Evolutionary conservation across 64 coral and sea anemone species (phyloP).

Genomic region (Hydrozoanthus tunicans): DNA sequence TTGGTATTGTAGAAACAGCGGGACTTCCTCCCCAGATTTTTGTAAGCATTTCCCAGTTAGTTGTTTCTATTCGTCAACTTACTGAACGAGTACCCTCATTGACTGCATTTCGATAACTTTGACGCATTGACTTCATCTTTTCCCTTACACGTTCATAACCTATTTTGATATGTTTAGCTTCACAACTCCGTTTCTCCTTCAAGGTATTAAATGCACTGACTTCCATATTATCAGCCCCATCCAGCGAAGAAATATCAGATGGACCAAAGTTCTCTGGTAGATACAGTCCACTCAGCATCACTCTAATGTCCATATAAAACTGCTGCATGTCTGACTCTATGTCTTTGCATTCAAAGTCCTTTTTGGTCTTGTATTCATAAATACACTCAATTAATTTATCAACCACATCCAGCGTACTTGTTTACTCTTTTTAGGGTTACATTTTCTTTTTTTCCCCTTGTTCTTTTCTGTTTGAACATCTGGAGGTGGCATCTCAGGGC

Average conservation of each 20-base stretch:
- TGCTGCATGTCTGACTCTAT: constrained; percentile 53
- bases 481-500: constrained; percentile 34
- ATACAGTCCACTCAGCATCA: constrained; percentile 43
- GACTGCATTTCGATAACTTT: constrained; percentile 37
- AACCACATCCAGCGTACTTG: constrained; percentile 35
- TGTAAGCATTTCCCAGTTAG: constrained; percentile 30
- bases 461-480: constrained; percentile 43
- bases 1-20: constrained; percentile 39
- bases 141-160: constrained; percentile 50
- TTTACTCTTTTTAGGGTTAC: constrained; percentile 10
- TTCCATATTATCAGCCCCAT: constrained; percentile 57
- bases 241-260: constrained; percentile 36
- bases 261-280: constrained; percentile 57
- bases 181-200: constrained; percentile 36
- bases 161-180: constrained; percentile 57
- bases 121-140: constrained; percentile 27
- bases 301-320: constrained; percentile 64
- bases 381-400: constrained; percentile 25
- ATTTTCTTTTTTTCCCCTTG: constrained; percentile 41
- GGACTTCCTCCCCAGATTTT: constrained; percentile 32
- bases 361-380: constrained; percentile 63
- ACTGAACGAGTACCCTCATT: constrained; percentile 43
- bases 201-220: constrained; percentile 17
- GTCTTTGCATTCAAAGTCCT: constrained; percentile 63
- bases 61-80: constrained; percentile 34